Conservation (phyloP, 1,140 invertebrate genomes). For the Apis dorsata region DNA sequence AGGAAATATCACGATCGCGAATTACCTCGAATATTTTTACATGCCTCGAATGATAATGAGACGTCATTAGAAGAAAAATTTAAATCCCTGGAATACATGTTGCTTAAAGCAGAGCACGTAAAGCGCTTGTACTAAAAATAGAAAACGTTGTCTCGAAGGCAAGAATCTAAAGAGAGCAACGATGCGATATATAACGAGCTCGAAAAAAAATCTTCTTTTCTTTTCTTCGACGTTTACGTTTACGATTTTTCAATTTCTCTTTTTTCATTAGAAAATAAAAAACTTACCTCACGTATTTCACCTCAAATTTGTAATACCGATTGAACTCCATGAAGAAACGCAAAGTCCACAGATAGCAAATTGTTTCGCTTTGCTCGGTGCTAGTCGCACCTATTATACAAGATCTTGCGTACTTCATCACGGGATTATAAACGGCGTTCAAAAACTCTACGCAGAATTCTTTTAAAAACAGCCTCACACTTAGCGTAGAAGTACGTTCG, state of each 20-base stretch:
- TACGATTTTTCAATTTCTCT: background rate
- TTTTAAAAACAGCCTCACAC: slow-evolving; percentile 92
- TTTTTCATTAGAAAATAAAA: slow-evolving; percentile 38
- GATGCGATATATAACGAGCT: slow-evolving; percentile 69
- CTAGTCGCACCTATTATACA: slow-evolving; percentile 68
- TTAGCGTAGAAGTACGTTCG: slow-evolving; percentile 88
- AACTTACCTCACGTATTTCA: slow-evolving; percentile 92
- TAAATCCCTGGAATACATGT: background rate
- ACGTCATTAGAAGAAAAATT: slow-evolving; percentile 10
- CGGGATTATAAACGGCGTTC: slow-evolving; percentile 93
- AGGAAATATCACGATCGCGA: background rate
- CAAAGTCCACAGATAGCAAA: slow-evolving; percentile 96
- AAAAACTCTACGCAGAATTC: slow-evolving; percentile 97
- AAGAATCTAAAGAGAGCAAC: slow-evolving; percentile 60
- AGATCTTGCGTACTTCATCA: slow-evolving; percentile 89
- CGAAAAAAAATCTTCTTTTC: slow-evolving; percentile 55
- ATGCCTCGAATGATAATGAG: background rate
- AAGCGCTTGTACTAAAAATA: background rate
- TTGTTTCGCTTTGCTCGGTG: slow-evolving; percentile 88
- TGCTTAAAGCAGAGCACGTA: background rate
- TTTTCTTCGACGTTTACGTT: slow-evolving; percentile 6
- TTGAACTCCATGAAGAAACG: slow-evolving; percentile 99
- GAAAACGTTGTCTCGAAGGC: slow-evolving; percentile 21
- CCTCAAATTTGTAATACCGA: slow-evolving; percentile 89
- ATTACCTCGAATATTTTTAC: background rate